phyloP scores from a whole-genome alignment of 37 sponge, comb jelly and placozoan genomes.

The Dysidea cf. avara region DNA sequence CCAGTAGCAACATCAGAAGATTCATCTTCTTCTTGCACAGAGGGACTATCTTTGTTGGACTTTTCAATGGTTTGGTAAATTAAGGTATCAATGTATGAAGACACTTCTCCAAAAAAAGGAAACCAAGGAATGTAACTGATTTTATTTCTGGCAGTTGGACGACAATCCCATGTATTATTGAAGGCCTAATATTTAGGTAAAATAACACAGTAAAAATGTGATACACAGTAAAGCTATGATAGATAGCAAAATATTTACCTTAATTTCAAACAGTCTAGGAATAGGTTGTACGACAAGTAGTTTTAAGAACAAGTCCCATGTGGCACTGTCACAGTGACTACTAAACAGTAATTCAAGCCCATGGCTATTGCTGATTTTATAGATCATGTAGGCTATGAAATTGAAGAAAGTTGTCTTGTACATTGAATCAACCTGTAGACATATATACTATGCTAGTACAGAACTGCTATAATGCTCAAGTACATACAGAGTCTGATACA shows the following conservation, averaged over 20 bases:
- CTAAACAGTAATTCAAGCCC: constrained; percentile 70
- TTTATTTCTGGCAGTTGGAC: not conserved
- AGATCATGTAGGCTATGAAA: constrained; percentile 79
- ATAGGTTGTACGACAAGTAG: constrained; percentile 41
- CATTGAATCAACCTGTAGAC: constrained; percentile 28
- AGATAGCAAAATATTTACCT: constrained; percentile 28
- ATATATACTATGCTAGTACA: not conserved
- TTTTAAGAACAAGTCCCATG: constrained; percentile 47
- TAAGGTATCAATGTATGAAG: constrained; percentile 33
- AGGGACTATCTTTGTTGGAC: constrained; percentile 27
- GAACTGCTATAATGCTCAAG: no score
- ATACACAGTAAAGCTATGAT: constrained; percentile 9
- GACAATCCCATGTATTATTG: constrained; percentile 23
- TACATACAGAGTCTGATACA: constrained; percentile 66
- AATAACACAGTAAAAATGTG: not conserved
- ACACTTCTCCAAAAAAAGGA: constrained; percentile 62
- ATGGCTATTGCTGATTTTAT: constrained; percentile 62
- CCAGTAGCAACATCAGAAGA: not conserved
- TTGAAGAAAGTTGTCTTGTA: constrained; percentile 78
- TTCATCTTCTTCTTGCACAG: constrained; percentile 1
- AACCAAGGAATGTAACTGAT: constrained; percentile 29
- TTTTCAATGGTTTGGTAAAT: constrained; percentile 56
- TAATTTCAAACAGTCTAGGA: constrained; percentile 64
- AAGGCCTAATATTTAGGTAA: not conserved
- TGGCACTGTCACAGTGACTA: constrained; percentile 8